Base-by-base conservation (phyloP, 2,113 vertebrate species). In the Prunella fulvescens region DNA sequence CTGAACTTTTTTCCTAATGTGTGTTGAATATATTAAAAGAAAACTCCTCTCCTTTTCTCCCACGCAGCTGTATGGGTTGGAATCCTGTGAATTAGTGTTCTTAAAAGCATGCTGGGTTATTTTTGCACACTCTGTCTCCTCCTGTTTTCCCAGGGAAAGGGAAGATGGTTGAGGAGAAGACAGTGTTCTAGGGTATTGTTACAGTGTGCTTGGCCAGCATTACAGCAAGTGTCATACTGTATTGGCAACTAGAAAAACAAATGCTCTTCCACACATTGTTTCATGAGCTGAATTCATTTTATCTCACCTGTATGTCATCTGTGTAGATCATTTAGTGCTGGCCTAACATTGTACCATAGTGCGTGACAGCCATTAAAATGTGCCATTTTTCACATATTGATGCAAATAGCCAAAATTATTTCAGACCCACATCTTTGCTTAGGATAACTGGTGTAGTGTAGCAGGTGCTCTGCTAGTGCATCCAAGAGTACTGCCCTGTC, bases 371-470 rank as follows among this genome's bases (percentile, higher is more conserved):
- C 64, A 60, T 45, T 78, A 40, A 69, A 83, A 50, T 14, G 6
- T 28, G 10, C 39, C 1, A 0, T 0, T 0, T 83, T 86, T 83
- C 69, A 64, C 1, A 3, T 44, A 10, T 47, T 54, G 79, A 37
- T 76, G 28, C 12, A 69, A 72, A 54, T 33, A 54, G 29, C 10
- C 58, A 24, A 62, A 61, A 48, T 84, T n/a, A 29, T 51, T 64
- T 92, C 71, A 44, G 53, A 10, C 19, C 81, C 28, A 5, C 12
- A 13, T 7, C 2, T 1, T 45, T 62, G 76, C 61, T 67, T 7
- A 51, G 82, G 56, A 5, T 48, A 40, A 12, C 33, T 61, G 66
- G 18, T 47, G n/a, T 18, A 5, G 45, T 17, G 58, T 26, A 53
- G 72, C 54, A 64, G 77, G 50, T 89, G n/a, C 54, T 83, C 45